Percentiles rank a stretch among this genome's conserved stretches.
These are phyloP conservation scores for Sceliomorpha sp. DNA, from an alignment of 2,888 invertebrate species.

Conservation along the genomic window DNA sequence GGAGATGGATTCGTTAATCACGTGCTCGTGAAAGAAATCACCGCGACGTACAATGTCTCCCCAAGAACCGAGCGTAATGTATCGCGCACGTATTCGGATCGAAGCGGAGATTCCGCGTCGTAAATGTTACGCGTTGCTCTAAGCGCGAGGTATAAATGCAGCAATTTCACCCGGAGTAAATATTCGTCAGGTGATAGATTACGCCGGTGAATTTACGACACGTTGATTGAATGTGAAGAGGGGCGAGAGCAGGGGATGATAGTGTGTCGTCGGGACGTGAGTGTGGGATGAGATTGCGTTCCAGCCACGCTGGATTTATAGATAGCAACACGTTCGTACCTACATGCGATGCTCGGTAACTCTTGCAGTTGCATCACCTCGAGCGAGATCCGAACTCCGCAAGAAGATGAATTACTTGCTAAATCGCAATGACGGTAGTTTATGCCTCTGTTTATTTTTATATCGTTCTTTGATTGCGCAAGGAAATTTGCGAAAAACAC, in stretches of 20 bases:
- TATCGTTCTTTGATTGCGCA: conserved; percentile 12
- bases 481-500: conserved; percentile 12
- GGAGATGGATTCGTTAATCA: too few species aligned
- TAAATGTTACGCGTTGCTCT: conserved; percentile 37
- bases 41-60: not conserved
- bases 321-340: conserved; percentile 31
- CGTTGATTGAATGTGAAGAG: conserved; percentile 68
- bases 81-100: conserved; percentile 16
- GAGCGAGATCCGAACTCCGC: conserved; percentile 32
- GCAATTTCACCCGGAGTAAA: conserved; percentile 59
- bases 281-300: conserved; percentile 56
- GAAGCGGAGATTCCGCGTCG: conserved; percentile 22
- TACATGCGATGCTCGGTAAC: conserved; percentile 19
- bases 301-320: conserved; percentile 52
- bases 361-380: conserved; percentile 32
- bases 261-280: conserved; percentile 54
- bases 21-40: not conserved
- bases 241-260: conserved; percentile 44
- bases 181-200: conserved; percentile 68
- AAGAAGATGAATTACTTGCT: conserved; percentile 44
- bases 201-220: conserved; percentile 65
- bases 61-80: conserved; percentile 14
- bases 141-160: conserved; percentile 58
- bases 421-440: conserved; percentile 34
- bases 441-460: conserved; percentile 20